These are phyloP conservation scores for Phyllostomus discolor DNA, from an alignment of 2,113 vertebrate species.

Conservation along the genomic window DNA sequence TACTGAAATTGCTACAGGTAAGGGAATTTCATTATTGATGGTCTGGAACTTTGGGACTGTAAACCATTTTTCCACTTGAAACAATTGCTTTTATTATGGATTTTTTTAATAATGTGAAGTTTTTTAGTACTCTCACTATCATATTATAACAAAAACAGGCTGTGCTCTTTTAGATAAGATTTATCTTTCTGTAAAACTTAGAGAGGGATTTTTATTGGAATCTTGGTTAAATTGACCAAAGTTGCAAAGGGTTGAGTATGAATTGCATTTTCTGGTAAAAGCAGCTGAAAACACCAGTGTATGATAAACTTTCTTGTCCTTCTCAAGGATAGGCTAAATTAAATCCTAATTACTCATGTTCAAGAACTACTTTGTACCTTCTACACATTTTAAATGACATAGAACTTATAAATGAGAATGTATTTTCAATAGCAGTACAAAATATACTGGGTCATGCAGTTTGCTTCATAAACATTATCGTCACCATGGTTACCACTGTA, in stretches of 20 bases:
- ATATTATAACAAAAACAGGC: neutral
- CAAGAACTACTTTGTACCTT: constrained; percentile 19
- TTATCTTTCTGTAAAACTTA: constrained; percentile 42
- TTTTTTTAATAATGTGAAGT: constrained; percentile 7
- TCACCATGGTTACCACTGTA: constrained; percentile 18
- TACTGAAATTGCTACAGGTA: constrained; percentile 12
- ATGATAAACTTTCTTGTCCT: constrained; percentile 2
- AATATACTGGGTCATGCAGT: constrained; percentile 14
- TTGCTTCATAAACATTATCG: constrained; percentile 22
- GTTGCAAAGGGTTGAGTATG: constrained; percentile 32
- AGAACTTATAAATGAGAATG: neutral
- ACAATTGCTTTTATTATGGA: constrained; percentile 22
- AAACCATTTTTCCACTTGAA: constrained; percentile 26
- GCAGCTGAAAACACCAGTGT: neutral
- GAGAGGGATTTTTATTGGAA: constrained; percentile 43
- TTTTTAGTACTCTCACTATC: neutral
- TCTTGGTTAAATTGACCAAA: constrained; percentile 39
- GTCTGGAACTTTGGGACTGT: neutral
- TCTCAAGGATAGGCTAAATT: constrained; percentile 22
- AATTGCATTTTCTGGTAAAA: constrained; percentile 11
- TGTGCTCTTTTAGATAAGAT: constrained; percentile 21
- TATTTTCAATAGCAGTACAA: constrained; percentile 18
- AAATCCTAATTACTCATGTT: constrained; percentile 22
- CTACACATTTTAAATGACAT: constrained; percentile 35
- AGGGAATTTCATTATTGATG: constrained; percentile 27